These are phyloP conservation scores for Urocynchramus pylzowi DNA, from an alignment of 2,113 vertebrate species.

Conservation along the genomic window DNA sequence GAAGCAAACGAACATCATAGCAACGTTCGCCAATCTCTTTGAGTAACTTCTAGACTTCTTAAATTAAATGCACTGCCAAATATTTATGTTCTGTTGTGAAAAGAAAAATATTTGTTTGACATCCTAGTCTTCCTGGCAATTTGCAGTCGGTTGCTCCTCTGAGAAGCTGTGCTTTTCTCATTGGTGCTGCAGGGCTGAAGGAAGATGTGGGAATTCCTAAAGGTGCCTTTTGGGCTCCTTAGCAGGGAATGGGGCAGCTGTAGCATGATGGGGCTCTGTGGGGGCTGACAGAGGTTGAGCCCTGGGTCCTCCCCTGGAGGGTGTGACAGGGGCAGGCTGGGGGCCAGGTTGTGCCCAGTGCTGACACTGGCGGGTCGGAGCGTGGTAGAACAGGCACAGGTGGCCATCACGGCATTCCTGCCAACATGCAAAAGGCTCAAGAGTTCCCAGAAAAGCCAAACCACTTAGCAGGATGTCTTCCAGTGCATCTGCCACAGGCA, in stretches of 20 bases:
- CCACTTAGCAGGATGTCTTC: neutral
- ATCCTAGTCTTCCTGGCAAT: conserved; percentile 8
- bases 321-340: neutral
- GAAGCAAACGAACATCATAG: conserved; percentile 26
- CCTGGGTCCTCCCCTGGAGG: neutral
- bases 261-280: neutral
- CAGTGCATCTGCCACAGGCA: neutral
- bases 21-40: neutral
- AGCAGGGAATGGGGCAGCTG: neutral
- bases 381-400: neutral
- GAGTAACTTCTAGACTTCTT: conserved; percentile 41
- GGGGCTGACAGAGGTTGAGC: neutral
- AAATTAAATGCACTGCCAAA: conserved; percentile 56
- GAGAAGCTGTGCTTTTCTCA: neutral
- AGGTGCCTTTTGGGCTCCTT: neutral
- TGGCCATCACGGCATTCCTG: neutral
- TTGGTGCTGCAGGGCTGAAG: neutral
- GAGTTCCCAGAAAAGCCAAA: neutral
- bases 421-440: neutral
- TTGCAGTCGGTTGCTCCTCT: neutral
- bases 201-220: neutral
- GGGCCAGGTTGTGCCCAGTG: neutral
- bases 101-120: conserved; percentile 64
- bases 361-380: accelerated
- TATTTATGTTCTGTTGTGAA: conserved; percentile 62